Evolutionary conservation across 2,797 vertebrate species (phyloP), one percentile per base, ranked within the genome.

Genomic region (Oreochromis mossambicus): DNA sequence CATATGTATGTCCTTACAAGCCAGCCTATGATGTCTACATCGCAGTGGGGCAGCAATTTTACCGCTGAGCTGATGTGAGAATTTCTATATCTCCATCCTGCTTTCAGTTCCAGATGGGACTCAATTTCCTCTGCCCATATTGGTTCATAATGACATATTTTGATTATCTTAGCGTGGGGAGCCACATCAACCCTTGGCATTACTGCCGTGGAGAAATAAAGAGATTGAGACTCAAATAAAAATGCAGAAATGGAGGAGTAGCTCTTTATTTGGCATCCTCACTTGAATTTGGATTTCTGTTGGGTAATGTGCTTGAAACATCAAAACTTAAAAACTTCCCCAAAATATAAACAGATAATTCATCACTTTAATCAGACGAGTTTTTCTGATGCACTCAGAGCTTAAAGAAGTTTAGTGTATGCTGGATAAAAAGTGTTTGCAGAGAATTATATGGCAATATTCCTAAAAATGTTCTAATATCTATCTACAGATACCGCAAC

Each of bases 131-230:
- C 54, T 7, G 12, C 85, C 81, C 78, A 79, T 87, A 87, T 85
- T 87, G 88, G 41, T 77, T 86, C 81, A 82, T 92, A 88, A 90
- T 94, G 78, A 89, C 84, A 89, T 78, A 87, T 91, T 88, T 89
- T 86, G 77, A 92, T 92, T 84, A 92, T 87, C 78, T 83, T 81
- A 83, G 86, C 82, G 50, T 14, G n/a, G 90, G 83, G 80, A 84
- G 79, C 50, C 52, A 81, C 85, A 90, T 83, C 85, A 54, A 76
- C 75, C 58, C 63, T 7, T 14, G 78, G 79, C 58, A 85, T 81
- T 79, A 83, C 79, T 82, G 81, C 87, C 68, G 77, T 81, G 77
- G 73, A 87, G 80, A 75, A 84, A 83, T 78, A 81, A 55, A 80
- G 9, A 80, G 83, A 63, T 48, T 43, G 56, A 13, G 77, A 46